Base-by-base conservation (phyloP, 2,113 vertebrate species). In the Myiozetetes cayanensis region DNA sequence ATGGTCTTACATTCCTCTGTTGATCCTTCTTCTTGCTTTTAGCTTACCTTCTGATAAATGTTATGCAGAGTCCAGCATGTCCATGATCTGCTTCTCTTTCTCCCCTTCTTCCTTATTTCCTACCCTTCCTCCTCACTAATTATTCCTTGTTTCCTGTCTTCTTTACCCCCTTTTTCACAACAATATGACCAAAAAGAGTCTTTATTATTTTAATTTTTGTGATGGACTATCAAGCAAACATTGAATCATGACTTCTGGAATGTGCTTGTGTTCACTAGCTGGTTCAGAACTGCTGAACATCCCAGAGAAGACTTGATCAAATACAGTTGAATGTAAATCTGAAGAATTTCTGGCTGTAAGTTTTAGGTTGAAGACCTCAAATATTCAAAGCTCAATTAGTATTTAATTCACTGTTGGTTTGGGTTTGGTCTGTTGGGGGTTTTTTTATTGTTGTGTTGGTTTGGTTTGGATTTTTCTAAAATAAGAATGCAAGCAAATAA, bases 11-110 rank as follows among this genome's bases (percentile, higher is more conserved):
- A 23, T 65, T 65, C 13, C 13, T 39, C 19, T 66, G 12, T 2
- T 53, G n/a, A 37, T 46, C 17, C 3, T 65, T 65, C 10, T 47
- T 53, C 21, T 70, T 74, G 33, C 19, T n/a, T 73, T 76, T 72
- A 47, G 12, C 43, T 63, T 44, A 37, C 5, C 33, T 56, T 27
- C n/a, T 52, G 20, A 24, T 25, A 53, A 18, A 23, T 10, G 16
- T 1, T 10, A 20, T 62, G 12, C 16, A 41, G 23, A 50, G 17
- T 25, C n/a, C 27, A 81, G 3, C 0, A 0, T 19, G 9, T 27
- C 17, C 35, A 23, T 50, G 27, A 61, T 31, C 33, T 44, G 44
- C 44, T 44, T 44, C 5, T 62, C 13, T 50, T 70, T 75, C 16
- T 20, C 9, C 37, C 15, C 6, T 70, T 13, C n/a, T 70, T 53